Percentiles rank a stretch among this genome's conserved stretches.
phyloP scores from a whole-genome alignment of 2,888 invertebrate species.

The Vannuccia rotundouncinata region DNA sequence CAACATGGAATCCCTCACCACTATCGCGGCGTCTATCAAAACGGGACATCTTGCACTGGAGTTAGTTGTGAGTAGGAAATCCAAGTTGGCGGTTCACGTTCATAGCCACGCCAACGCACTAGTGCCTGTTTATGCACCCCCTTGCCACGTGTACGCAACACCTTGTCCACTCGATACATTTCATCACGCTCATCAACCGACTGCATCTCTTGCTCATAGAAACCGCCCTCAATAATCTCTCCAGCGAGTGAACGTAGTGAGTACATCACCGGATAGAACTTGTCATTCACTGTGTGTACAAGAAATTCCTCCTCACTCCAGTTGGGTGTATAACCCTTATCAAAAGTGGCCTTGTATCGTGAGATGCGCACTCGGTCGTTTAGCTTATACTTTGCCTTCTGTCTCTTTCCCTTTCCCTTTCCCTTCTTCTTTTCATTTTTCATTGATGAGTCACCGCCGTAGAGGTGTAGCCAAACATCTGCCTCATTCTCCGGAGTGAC shows the following conservation, averaged over 20 bases:
- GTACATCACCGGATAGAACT: neutral
- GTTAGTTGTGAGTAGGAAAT: constrained; percentile 6
- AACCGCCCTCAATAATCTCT: neutral
- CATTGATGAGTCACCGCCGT: neutral
- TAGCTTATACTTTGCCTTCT: neutral
- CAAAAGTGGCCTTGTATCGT: neutral
- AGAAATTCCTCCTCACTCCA: neutral
- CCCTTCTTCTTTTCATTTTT: neutral
- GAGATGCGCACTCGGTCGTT: neutral
- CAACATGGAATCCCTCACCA: neutral
- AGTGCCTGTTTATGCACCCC: neutral
- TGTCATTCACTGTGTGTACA: neutral
- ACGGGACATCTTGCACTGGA: constrained; percentile 2
- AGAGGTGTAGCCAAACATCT: constrained; percentile 8
- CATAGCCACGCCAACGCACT: neutral
- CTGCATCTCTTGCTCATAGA: constrained; percentile 5
- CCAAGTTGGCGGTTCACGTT: neutral
- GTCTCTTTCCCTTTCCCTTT: neutral
- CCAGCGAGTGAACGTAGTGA: neutral
- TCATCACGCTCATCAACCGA: neutral
- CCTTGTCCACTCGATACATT: neutral
- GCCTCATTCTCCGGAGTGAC: neutral
- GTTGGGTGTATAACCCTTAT: neutral
- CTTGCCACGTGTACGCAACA: neutral
- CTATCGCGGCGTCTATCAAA: neutral